Base-by-base conservation (phyloP, 2,797 vertebrate species). In the Champsocephalus esox region DNA sequence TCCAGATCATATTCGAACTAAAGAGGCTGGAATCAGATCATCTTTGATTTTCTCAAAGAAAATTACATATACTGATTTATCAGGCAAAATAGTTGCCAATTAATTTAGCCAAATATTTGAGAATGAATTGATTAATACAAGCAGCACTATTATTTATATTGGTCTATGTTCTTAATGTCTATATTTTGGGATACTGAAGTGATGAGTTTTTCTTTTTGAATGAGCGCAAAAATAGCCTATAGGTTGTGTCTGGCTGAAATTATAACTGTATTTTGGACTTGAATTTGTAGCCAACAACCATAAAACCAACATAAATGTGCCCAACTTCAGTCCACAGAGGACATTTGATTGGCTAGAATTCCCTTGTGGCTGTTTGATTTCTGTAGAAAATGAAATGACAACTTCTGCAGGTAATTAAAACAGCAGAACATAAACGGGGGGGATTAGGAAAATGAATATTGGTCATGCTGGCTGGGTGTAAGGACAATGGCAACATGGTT, bases 241-340 rank as follows among this genome's bases (percentile, higher is more conserved):
- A 61, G 73, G 67, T 63, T 63, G 28, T 66, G 55, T 80, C 63
- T 71, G 38, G 59, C n/a, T 50, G n/a, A 44, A 81, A 77, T 28
- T 28, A 28, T 28, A 28, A 80, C 8, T 38, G 6, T 38, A 38
- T 75, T 43, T 17, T 63, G 41, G 38, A 52, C 3, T 2, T 70
- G 48, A 70, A 75, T 46, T 48, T 77, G 45, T 63, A 48, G 38
- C 73, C 48, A 67, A 70, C 72, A 16, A 65, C 19, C 10, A 7
- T 14, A 16, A 24, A 12, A 57, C 59, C 34, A 50, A 28, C 14
- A 24, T 34, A 69, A 56, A 73, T 21, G 52, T 66, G 12, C 8
- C 24, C 24, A 13, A 38, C n/a, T 44, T 56, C 6, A 50, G 34
- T 44, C n/a, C 5, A 17, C 24, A 61, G 19, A 7, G n/a, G 3